Percentiles rank a stretch among this genome's conserved stretches.
Evolutionary conservation across 2,113 vertebrate species (phyloP).

Genomic region (Balaenoptera acutorostrata): DNA sequence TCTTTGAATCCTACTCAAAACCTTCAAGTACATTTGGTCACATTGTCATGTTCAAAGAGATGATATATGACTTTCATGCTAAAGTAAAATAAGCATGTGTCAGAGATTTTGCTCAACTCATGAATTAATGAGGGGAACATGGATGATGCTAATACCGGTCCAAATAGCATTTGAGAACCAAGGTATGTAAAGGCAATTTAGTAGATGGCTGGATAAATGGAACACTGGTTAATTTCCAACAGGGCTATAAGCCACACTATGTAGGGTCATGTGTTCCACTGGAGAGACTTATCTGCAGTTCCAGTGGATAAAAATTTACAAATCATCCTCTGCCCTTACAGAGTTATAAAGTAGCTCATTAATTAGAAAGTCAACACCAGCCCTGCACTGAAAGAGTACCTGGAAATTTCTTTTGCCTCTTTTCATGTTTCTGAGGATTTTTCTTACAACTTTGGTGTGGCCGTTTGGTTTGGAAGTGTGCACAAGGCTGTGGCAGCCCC

Average conservation of each 20-base stretch:
- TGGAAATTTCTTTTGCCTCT: not conserved
- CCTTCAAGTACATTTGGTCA: not conserved
- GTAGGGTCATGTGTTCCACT: not conserved
- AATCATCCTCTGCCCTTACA: rapidly evolving
- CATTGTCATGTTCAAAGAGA: not conserved
- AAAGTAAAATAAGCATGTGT: too few species aligned
- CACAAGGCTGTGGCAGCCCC: too few species aligned
- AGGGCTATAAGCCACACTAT: not conserved
- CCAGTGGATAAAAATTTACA: not conserved
- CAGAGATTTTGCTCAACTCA: not conserved
- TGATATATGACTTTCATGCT: not conserved
- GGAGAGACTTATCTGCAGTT: not conserved
- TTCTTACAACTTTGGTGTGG: not conserved
- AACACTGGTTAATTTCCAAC: not conserved
- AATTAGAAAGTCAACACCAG: not conserved
- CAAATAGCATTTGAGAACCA: not conserved
- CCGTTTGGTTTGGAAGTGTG: not conserved
- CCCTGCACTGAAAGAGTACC: not conserved
- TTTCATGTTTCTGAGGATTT: not conserved
- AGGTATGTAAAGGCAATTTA: not conserved
- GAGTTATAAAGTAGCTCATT: not conserved
- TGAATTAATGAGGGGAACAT: not conserved
- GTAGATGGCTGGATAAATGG: not conserved
- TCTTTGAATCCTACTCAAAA: too few species aligned
- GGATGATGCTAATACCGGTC: too few species aligned